These are phyloP conservation scores for Polymixis lichenea DNA, from an alignment of 2,888 invertebrate species.

Conservation along the genomic window DNA sequence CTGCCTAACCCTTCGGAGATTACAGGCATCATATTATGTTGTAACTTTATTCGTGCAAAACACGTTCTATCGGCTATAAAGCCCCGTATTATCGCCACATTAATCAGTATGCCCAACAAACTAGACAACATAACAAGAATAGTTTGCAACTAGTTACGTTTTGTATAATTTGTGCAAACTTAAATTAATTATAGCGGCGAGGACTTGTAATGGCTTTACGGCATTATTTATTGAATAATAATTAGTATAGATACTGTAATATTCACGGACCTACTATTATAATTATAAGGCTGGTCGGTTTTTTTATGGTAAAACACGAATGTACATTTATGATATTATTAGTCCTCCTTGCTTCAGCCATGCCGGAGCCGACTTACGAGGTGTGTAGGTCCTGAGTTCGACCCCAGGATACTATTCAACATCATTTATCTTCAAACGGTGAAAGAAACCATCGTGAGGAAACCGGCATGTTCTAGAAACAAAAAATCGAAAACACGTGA, in stretches of 20 bases:
- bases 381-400: no score
- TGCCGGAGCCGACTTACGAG: no score
- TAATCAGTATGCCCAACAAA: constrained; percentile 49
- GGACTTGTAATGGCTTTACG: constrained; percentile 74
- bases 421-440: no score
- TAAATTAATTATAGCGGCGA: constrained; percentile 78
- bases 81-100: constrained; percentile 50
- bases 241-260: constrained; percentile 68
- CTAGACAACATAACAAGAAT: constrained; percentile 65
- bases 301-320: neutral
- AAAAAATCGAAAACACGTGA: no score
- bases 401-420: no score
- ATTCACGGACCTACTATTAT: constrained; percentile 19
- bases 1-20: neutral
- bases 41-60: neutral
- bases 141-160: constrained; percentile 71
- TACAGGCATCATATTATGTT: neutral
- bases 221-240: constrained; percentile 79
- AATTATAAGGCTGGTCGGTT: constrained; percentile 1
- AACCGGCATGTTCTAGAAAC: no score
- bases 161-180: constrained; percentile 72
- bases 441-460: no score
- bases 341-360: no score
- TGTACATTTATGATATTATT: no score
- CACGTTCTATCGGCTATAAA: constrained; percentile 26